Evolutionary conservation across 2,888 invertebrate genomes (phyloP).

Genomic region (Crematogaster levior): DNA sequence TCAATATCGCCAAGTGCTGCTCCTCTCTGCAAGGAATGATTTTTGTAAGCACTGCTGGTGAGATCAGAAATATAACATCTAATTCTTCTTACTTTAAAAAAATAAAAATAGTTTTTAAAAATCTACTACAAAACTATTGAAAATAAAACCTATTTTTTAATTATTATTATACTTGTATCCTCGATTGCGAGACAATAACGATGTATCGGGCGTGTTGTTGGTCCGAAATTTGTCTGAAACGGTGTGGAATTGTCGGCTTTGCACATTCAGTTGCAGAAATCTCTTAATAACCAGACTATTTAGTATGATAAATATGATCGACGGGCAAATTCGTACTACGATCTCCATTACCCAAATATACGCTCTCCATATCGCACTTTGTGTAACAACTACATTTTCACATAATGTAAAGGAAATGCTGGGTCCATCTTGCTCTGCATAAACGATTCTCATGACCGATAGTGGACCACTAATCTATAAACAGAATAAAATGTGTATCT

Average conservation of each 20-base stretch:
- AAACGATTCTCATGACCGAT: conserved; percentile 60
- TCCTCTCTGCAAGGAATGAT: conserved; percentile 62
- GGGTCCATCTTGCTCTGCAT: conserved; percentile 44
- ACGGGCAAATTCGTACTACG: conserved; percentile 56
- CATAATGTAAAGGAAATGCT: conserved; percentile 53
- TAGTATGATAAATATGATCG: conserved; percentile 58
- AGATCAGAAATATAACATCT: neutral
- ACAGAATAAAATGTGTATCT: neutral
- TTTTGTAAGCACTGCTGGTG: neutral
- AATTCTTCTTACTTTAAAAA: conserved; percentile 1
- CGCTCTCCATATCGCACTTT: conserved; percentile 51
- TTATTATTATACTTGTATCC: conserved; percentile 63
- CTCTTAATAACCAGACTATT: conserved; percentile 65
- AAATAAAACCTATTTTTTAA: neutral
- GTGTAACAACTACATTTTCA: conserved; percentile 58
- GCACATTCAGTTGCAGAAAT: conserved; percentile 64
- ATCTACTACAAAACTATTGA: too few species aligned
- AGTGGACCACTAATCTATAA: conserved; percentile 63
- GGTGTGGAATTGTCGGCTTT: conserved; percentile 61
- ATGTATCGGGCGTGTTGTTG: conserved; percentile 54
- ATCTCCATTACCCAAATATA: conserved; percentile 68
- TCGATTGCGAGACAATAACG: conserved; percentile 61
- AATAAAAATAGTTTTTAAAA: too few species aligned
- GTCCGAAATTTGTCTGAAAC: conserved; percentile 64
- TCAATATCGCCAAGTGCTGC: conserved; percentile 66